phyloP scores from a whole-genome alignment of 2,113 vertebrate genomes.

The Delphinus delphis region DNA sequence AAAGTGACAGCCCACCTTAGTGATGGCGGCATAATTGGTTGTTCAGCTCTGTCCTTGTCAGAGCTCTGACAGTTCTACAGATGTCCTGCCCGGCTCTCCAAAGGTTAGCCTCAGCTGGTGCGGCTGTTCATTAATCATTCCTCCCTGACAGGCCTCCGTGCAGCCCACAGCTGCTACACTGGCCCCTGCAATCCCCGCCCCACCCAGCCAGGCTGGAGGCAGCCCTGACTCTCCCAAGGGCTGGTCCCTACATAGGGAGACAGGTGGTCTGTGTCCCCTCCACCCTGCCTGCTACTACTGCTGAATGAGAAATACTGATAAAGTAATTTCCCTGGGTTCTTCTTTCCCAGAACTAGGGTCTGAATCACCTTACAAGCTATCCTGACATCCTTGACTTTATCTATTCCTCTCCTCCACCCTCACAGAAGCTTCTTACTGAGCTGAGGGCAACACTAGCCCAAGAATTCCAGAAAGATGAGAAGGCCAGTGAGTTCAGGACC shows the following conservation, averaged over 20 bases:
- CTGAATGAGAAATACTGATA: conserved; percentile 32
- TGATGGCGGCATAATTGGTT: conserved; percentile 99
- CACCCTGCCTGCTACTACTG: conserved; percentile 51
- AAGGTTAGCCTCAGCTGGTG: conserved; percentile 99
- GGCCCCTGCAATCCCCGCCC: conserved; percentile 92
- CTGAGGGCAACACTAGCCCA: background rate
- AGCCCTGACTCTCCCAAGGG: conserved; percentile 73
- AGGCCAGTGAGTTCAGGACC: background rate
- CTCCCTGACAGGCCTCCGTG: conserved; percentile 97
- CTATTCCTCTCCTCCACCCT: background rate
- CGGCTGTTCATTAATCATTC: conserved; percentile 99
- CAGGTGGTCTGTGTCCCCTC: background rate
- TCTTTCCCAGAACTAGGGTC: conserved; percentile 49
- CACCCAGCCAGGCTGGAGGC: conserved; percentile 86
- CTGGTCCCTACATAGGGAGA: conserved; percentile 55
- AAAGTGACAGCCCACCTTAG: conserved; percentile 99
- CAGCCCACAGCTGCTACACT: conserved; percentile 98
- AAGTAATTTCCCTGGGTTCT: conserved; percentile 49
- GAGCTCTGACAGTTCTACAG: conserved; percentile 99
- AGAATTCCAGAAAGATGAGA: conserved; percentile 26
- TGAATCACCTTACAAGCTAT: conserved; percentile 48
- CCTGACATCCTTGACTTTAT: conserved; percentile 50
- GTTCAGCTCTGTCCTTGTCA: conserved; percentile 99
- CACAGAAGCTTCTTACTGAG: background rate
- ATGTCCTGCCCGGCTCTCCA: conserved; percentile 99